These are phyloP conservation scores for Sphaerophoria rueppellii DNA, from an alignment of 2,888 invertebrate species.

Conservation along the genomic window DNA sequence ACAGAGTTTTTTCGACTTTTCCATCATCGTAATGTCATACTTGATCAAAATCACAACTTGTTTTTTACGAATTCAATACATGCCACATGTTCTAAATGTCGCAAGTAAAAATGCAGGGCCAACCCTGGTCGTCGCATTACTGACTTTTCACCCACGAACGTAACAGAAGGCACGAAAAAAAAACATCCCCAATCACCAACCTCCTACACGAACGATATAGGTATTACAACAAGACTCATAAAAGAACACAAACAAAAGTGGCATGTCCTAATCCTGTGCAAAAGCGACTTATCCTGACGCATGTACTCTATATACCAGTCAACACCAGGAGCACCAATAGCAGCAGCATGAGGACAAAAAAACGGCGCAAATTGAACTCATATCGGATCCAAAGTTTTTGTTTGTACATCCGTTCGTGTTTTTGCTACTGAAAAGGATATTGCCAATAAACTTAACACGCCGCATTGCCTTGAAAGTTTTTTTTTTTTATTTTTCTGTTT, in stretches of 20 bases:
- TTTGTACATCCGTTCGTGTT: constrained; percentile 68
- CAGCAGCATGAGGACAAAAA: constrained; percentile 12
- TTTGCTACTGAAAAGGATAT: constrained; percentile 68
- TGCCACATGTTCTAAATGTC: no score
- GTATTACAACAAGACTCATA: constrained; percentile 36
- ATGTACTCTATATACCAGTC: constrained; percentile 36
- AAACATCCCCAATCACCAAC: not conserved
- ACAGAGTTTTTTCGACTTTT: no score
- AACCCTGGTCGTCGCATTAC: no score
- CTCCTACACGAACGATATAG: not conserved
- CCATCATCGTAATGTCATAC: no score
- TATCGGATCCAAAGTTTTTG: constrained; percentile 70
- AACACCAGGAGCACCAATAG: not conserved
- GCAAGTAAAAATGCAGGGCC: no score
- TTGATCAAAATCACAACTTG: no score
- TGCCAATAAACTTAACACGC: constrained; percentile 68
- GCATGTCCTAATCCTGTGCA: constrained; percentile 70
- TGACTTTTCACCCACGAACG: no score
- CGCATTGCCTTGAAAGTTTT: constrained; percentile 60
- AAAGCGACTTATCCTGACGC: constrained; percentile 69
- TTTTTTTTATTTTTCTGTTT: constrained; percentile 26
- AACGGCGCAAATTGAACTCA: constrained; percentile 68
- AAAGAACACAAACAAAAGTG: constrained; percentile 67
- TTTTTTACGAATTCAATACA: no score
- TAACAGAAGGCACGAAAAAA: no score